A percentile compares a stretch with the other conserved stretches of the same genome.
Conservation (phyloP, 2,888 invertebrate species). For the Bursaphelenchus okinawaensis region DNA sequence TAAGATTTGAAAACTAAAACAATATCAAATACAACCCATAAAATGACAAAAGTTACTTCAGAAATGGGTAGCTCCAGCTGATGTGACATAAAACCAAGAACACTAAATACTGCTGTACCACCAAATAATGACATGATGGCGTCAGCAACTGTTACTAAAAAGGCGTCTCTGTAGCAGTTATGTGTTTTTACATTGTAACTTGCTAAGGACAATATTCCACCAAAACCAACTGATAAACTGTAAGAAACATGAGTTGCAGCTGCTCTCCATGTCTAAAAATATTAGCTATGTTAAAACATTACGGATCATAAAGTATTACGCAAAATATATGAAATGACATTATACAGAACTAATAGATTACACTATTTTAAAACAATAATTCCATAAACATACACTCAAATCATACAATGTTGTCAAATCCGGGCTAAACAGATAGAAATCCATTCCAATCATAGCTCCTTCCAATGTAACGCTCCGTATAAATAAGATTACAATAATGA, state of each 20-base stretch:
- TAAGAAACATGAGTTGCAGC: constrained; percentile 49
- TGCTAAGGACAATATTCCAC: constrained; percentile 40
- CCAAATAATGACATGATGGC: constrained; percentile 33
- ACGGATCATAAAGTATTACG: neutral
- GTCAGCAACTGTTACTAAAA: constrained; percentile 43
- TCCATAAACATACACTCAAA: neutral
- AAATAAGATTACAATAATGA: constrained; percentile 39
- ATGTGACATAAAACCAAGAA: constrained; percentile 58
- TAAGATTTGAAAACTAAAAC: constrained; percentile 6
- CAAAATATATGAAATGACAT: neutral
- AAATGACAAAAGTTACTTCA: no score
- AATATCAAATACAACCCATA: constrained; percentile 14
- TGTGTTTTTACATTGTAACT: constrained; percentile 42
- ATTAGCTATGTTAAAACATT: neutral
- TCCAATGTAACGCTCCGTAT: constrained; percentile 37
- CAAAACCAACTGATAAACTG: constrained; percentile 44
- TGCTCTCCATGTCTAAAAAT: constrained; percentile 34
- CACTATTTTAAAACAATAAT: constrained; percentile 1
- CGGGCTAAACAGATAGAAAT: constrained; percentile 27
- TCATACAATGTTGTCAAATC: neutral
- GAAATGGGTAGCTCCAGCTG: constrained; percentile 47
- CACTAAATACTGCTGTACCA: constrained; percentile 50
- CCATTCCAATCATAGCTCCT: constrained; percentile 36
- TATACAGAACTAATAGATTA: no score
- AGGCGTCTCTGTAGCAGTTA: constrained; percentile 38